A percentile compares a stretch with the other conserved stretches of the same genome.
Evolutionary conservation across 2,113 vertebrate species (phyloP).

Genomic region (Aspidoscelis tigris): DNA sequence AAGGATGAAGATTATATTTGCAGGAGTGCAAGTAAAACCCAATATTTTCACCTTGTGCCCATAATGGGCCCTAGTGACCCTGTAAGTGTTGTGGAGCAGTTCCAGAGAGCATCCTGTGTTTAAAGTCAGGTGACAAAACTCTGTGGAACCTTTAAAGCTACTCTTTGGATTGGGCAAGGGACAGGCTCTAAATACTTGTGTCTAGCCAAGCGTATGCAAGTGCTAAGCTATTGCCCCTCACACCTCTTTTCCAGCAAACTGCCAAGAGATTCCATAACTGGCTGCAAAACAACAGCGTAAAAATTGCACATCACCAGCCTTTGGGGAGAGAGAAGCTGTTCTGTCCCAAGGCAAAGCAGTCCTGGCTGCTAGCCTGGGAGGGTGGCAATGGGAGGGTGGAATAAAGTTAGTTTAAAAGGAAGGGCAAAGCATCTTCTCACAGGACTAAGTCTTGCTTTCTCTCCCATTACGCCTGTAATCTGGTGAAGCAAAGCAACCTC

Average conservation of each 20-base stretch:
- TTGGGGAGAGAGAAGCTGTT: background rate
- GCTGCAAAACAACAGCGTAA: background rate
- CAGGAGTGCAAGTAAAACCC: background rate
- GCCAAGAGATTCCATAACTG: background rate
- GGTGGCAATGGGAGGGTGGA: background rate
- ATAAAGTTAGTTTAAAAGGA: background rate
- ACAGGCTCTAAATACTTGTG: background rate
- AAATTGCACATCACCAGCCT: background rate
- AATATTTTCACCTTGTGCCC: too few species aligned
- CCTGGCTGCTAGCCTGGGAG: too few species aligned
- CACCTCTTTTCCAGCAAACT: background rate
- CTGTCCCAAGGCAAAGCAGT: too few species aligned
- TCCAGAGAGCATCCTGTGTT: background rate
- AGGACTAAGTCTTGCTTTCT: background rate
- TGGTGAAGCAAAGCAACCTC: background rate
- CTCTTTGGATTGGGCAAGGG: background rate
- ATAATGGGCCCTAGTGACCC: fast-evolving
- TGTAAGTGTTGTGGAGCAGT: slow-evolving; percentile 2
- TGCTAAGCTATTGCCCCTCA: background rate
- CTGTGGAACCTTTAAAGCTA: fast-evolving
- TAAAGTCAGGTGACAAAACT: background rate
- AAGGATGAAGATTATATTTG: background rate
- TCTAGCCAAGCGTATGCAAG: background rate
- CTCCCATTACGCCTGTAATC: background rate
- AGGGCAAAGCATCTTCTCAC: background rate